Evolutionary conservation across 2,113 vertebrate species (phyloP).

Genomic region (Lanius collurio): DNA sequence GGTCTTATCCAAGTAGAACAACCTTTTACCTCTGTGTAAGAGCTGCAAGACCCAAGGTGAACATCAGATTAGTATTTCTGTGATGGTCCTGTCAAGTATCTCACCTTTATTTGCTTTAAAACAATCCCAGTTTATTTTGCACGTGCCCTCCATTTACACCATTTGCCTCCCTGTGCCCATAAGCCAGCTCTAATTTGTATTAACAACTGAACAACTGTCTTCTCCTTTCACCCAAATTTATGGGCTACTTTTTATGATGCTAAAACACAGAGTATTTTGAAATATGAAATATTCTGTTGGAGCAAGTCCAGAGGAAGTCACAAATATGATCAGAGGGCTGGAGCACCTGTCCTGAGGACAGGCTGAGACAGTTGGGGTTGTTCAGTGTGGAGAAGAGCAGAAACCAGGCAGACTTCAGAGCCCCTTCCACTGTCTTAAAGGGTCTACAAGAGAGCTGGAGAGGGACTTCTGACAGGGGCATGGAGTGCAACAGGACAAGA

Average conservation of each 20-base stretch:
- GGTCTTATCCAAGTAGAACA: background rate
- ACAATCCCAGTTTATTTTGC: background rate
- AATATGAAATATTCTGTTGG: background rate
- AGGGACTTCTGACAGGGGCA: background rate
- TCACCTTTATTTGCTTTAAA: background rate
- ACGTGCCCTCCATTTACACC: fast-evolving
- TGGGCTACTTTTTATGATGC: background rate
- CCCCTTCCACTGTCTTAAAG: background rate
- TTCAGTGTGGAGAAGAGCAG: background rate
- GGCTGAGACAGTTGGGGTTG: background rate
- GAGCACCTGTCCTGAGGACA: background rate
- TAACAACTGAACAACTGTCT: background rate
- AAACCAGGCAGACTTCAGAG: background rate
- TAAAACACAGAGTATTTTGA: background rate
- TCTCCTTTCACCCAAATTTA: background rate
- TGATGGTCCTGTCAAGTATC: background rate
- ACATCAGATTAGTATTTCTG: background rate
- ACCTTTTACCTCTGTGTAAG: background rate
- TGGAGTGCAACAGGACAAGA: background rate
- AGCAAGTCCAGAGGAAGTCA: background rate
- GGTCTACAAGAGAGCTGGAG: background rate
- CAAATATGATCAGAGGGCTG: background rate
- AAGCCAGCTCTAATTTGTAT: background rate
- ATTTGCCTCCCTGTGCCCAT: background rate
- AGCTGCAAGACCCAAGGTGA: background rate